Percentiles rank a stretch among this genome's conserved stretches.
Evolutionary conservation across 2,888 invertebrate genomes (phyloP).

Genomic region (Tipula lateralis): DNA sequence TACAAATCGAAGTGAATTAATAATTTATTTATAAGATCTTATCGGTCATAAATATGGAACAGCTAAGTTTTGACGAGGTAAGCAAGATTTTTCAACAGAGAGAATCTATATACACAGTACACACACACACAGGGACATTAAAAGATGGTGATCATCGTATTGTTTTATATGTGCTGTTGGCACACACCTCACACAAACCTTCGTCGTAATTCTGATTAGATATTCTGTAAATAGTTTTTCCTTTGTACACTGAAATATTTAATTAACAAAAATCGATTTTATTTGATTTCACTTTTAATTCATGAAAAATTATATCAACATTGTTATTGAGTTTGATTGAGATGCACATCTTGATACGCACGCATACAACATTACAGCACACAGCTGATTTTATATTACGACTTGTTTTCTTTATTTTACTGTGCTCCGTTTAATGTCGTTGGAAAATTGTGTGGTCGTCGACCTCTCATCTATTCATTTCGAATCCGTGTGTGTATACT

Average conservation of each 20-base stretch:
- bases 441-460: not conserved
- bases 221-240: not conserved
- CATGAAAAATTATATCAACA: not conserved
- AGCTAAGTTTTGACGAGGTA: constrained; percentile 27
- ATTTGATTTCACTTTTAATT: not conserved
- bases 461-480: not conserved
- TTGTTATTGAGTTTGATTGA: not conserved
- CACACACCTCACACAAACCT: not conserved
- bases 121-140: not conserved
- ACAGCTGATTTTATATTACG: not conserved
- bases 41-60: not conserved
- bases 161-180: not conserved
- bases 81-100: not conserved
- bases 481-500: not conserved
- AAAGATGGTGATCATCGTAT: not conserved
- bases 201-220: not conserved
- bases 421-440: not conserved
- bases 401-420: constrained; percentile 13
- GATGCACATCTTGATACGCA: not conserved
- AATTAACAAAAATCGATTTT: not conserved
- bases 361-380: not conserved
- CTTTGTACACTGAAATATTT: not conserved
- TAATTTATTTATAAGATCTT: not conserved
- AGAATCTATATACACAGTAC: not conserved
- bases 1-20: not conserved